These are phyloP conservation scores for Rotaria macrura DNA, from an alignment of 2,888 invertebrate species.

Conservation along the genomic window DNA sequence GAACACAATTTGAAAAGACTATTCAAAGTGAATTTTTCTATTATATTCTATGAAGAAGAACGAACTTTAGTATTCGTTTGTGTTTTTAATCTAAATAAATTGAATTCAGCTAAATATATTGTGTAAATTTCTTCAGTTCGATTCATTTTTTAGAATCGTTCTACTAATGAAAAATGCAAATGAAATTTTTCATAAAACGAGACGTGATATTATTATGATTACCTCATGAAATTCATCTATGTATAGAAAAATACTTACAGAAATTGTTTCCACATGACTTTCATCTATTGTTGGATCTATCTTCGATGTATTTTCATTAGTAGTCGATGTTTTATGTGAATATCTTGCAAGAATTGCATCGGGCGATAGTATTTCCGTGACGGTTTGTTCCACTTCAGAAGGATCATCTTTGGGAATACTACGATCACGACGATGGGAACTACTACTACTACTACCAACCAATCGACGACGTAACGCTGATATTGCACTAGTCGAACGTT, in stretches of 20 bases:
- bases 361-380: background rate
- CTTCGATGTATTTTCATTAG: background rate
- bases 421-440: background rate
- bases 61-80: no score
- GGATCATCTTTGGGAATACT: background rate
- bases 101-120: no score
- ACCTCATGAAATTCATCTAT: no score
- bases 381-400: background rate
- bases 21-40: no score
- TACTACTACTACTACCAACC: background rate
- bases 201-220: no score
- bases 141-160: no score
- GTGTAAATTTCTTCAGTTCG: no score
- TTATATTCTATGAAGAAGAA: no score
- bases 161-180: no score
- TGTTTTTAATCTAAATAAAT: no score
- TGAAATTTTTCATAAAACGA: no score
- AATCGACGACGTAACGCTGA: background rate
- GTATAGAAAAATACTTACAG: background rate
- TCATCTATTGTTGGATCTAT: background rate
- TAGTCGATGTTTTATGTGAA: background rate
- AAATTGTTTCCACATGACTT: background rate
- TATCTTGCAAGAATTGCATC: background rate
- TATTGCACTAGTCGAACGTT: background rate
- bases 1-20: no score